Base-by-base conservation (phyloP, 2,797 vertebrate genomes). In the Galago senegalensis region DNA sequence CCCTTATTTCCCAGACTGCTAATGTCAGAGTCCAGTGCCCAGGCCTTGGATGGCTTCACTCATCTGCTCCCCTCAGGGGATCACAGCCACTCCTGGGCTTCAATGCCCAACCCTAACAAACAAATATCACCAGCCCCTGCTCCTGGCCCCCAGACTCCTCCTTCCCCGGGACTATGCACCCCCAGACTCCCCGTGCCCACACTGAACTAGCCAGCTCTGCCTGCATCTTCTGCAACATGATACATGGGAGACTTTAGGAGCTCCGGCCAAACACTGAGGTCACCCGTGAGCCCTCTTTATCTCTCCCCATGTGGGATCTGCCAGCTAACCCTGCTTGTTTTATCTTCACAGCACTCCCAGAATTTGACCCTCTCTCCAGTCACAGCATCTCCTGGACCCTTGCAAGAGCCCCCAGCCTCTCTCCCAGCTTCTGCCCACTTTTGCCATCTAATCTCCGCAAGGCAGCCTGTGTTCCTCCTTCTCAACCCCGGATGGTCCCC, bases 381-480 rank as follows among this genome's bases (percentile, higher is more conserved):
- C 20, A 46, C 49, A 31, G 61, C 27, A 23, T 5, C 0, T 1
- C 61, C 18, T 14, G 12, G 27, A 65, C 16, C 34, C 58, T 80
- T 7, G 0, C 27, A 56, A 79, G 63, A n/a, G 17, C 83, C 46
- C 61, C 1, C 8, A 70, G 34, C 29, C n/a, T 0, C 1, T 2
- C 29, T 21, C 73, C 65, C 0, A 1, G 37, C 46, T 53, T 13
- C 25, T 5, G 4, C 29, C 29, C 14, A 0, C 1, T 0, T 31
- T 23, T 21, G 9, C n/a, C 25, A 37, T 60, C 73, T 34, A 5
- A 40, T 43, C 60, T 34, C 69, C n/a, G 25, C 3, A 10, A 2
- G 0, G n/a, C 13, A 67, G 37, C 31, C 60, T 21, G 2, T 1
- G 18, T 9, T 25, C 72, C 69, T 76, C 40, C 40, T 40, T 21